These are phyloP conservation scores for Scyliorhinus canicula DNA, from an alignment of 2,797 vertebrate species.

Conservation along the genomic window DNA sequence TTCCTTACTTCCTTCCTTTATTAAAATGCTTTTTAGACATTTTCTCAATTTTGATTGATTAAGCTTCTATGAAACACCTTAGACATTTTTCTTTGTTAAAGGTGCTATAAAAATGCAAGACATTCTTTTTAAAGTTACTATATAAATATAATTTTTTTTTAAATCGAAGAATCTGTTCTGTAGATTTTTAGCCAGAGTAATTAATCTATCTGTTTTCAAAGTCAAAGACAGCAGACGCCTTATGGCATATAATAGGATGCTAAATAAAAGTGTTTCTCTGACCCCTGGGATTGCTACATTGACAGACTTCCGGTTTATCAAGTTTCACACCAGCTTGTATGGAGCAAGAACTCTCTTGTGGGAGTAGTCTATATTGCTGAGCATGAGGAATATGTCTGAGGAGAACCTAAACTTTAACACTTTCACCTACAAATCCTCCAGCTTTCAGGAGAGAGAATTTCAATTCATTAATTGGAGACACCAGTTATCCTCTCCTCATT, in stretches of 20 bases:
- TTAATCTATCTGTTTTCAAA: slow-evolving; percentile 13
- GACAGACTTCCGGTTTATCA: not conserved
- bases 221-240: not conserved
- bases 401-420: not conserved
- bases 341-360: not conserved
- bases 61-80: not conserved
- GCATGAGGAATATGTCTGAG: not conserved
- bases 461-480: not conserved
- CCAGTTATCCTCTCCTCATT: no score
- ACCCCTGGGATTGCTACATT: not conserved
- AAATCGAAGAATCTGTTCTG: not conserved
- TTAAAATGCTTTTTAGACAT: not conserved
- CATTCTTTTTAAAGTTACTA: not conserved
- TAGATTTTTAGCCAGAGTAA: not conserved
- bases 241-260: not conserved
- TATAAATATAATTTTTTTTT: not conserved
- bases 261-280: not conserved
- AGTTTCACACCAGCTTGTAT: not conserved
- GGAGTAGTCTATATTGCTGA: not conserved
- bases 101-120: not conserved
- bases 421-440: not conserved
- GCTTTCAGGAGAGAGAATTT: not conserved
- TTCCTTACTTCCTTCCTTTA: not conserved
- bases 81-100: not conserved
- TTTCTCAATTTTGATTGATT: not conserved